Percentiles rank a stretch among this genome's conserved stretches.
Evolutionary conservation across 2,888 invertebrate genomes (phyloP).

Genomic region (Drosophila antonietae): DNA sequence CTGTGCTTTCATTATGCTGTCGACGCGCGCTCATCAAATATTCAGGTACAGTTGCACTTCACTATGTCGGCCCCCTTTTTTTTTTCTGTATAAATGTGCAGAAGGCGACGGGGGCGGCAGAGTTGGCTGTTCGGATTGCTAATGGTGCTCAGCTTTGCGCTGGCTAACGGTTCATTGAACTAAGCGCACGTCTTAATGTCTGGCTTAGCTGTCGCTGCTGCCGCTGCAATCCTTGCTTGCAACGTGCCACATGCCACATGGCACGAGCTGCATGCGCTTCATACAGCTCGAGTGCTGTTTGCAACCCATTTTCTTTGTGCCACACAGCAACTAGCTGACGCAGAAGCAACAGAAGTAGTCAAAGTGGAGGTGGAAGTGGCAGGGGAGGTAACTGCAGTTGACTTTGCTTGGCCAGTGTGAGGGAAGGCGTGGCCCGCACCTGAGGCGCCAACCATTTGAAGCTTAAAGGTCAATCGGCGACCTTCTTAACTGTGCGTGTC

Average conservation of each 20-base stretch:
- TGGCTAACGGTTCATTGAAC: conserved; percentile 72
- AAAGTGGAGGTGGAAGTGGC: background rate
- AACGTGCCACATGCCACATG: conserved; percentile 42
- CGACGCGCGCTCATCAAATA: conserved; percentile 70
- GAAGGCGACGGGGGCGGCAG: background rate
- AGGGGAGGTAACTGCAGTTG: conserved; percentile 4
- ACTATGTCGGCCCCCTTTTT: conserved; percentile 31
- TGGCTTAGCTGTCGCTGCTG: conserved; percentile 58
- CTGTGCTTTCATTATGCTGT: conserved; percentile 40
- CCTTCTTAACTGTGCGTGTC: conserved; percentile 66
- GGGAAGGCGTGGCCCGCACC: conserved; percentile 5
- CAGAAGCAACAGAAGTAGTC: background rate
- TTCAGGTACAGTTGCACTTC: conserved; percentile 77
- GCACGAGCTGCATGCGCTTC: conserved; percentile 17
- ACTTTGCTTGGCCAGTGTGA: conserved; percentile 1
- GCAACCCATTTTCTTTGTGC: conserved; percentile 41
- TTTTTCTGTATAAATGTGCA: background rate
- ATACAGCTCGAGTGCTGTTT: conserved; percentile 46
- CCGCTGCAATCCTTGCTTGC: conserved; percentile 43
- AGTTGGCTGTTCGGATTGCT: conserved; percentile 1
- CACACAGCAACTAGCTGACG: conserved; percentile 6
- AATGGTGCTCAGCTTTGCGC: conserved; percentile 26
- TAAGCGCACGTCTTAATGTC: conserved; percentile 53
- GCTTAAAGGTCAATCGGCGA: conserved; percentile 73
- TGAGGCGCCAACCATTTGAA: conserved; percentile 20